phyloP scores from a whole-genome alignment of 2,113 vertebrate species.

The Tinamus guttatus region DNA sequence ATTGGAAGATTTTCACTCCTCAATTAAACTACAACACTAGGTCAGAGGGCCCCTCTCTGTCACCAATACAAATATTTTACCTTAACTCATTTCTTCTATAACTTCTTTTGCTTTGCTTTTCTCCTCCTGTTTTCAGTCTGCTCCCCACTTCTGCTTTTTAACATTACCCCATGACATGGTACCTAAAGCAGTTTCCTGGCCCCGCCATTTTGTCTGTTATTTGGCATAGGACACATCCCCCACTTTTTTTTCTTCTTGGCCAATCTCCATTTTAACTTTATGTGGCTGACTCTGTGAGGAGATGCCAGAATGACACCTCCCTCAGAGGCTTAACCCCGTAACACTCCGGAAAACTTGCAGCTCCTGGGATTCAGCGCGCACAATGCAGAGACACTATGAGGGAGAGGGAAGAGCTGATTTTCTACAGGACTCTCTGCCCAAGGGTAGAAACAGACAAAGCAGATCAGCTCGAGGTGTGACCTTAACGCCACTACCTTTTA shows the following conservation, averaged over 20 bases:
- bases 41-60: neutral
- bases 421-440: neutral
- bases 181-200: neutral
- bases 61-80: neutral
- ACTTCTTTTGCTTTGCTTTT: neutral
- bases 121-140: neutral
- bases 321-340: neutral
- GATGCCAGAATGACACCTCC: neutral
- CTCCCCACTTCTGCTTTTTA: neutral
- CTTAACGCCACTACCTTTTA: neutral
- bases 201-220: neutral
- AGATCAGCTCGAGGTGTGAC: neutral
- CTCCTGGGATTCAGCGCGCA: neutral
- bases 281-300: fast-evolving
- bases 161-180: neutral
- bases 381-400: neutral
- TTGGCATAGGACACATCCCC: neutral
- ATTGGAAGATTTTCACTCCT: neutral
- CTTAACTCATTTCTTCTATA: neutral
- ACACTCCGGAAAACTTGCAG: neutral
- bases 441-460: neutral
- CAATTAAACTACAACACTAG: neutral
- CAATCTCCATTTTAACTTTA: neutral
- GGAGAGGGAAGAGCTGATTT: neutral
- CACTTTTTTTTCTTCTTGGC: neutral